Percentiles rank a stretch among this genome's conserved stretches.
phyloP scores from a whole-genome alignment of 2,888 invertebrate genomes.

The Coleophora flavipennella region DNA sequence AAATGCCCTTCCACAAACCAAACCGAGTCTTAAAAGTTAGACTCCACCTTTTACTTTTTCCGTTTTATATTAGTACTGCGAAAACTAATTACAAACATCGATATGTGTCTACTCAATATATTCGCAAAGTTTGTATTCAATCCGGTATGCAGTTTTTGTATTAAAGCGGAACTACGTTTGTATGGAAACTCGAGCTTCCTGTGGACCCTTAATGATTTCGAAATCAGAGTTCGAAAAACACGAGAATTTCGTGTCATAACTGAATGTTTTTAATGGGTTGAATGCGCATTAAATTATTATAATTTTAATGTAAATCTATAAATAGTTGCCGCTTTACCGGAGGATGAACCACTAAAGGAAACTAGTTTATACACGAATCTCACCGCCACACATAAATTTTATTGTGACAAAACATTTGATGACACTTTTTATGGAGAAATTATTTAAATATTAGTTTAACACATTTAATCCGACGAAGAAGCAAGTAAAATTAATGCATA shows the following conservation, averaged over 20 bases:
- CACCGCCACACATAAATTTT: constrained; percentile 30
- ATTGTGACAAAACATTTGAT: constrained; percentile 47
- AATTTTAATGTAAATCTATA: constrained; percentile 15
- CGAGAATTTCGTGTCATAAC: constrained; percentile 28
- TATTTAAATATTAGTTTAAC: constrained; percentile 18
- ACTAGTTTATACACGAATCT: constrained; percentile 32
- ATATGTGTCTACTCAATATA: too few species aligned
- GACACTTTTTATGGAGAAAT: constrained; percentile 37
- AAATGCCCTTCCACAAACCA: too few species aligned
- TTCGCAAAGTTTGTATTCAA: too few species aligned
- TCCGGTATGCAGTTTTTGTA: too few species aligned
- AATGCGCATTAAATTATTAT: constrained; percentile 40
- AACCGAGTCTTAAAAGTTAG: too few species aligned
- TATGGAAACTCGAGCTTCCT: too few species aligned
- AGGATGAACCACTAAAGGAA: constrained; percentile 36
- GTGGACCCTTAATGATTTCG: too few species aligned
- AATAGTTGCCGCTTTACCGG: constrained; percentile 18
- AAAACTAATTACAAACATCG: too few species aligned
- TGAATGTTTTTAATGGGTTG: constrained; percentile 61
- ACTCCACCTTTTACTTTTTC: too few species aligned
- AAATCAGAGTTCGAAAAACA: too few species aligned
- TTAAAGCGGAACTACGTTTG: too few species aligned
- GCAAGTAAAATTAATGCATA: neutral
- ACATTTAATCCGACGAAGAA: constrained; percentile 1
- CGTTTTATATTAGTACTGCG: too few species aligned